Evolutionary conservation across 2,797 vertebrate species (phyloP).

Genomic region (Carduelis carduelis): DNA sequence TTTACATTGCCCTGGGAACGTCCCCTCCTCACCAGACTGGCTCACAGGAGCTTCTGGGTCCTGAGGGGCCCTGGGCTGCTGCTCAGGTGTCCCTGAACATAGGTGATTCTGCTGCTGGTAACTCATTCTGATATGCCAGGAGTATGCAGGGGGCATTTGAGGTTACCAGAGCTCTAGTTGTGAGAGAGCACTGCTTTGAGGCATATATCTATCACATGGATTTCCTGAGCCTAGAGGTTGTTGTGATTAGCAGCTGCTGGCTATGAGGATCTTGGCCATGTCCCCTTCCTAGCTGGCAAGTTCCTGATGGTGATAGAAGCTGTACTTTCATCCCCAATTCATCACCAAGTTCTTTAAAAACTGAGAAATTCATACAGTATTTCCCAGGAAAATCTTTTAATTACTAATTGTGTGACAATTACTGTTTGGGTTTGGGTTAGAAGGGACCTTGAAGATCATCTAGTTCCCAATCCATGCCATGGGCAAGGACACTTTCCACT

Average conservation of each 20-base stretch:
- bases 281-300: background rate
- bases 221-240: background rate
- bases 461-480: background rate
- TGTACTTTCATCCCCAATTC: background rate
- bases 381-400: background rate
- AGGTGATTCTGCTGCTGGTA: background rate
- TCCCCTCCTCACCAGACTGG: background rate
- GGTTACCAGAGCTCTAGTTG: background rate
- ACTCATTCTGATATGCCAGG: background rate
- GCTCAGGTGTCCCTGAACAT: background rate
- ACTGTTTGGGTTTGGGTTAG: background rate
- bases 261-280: background rate
- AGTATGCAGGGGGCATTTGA: background rate
- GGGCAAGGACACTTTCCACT: background rate
- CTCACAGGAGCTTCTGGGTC: background rate
- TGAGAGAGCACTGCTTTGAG: background rate
- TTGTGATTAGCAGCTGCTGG: background rate
- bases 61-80: background rate
- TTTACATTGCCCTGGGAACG: rapidly evolving
- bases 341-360: background rate
- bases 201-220: no score
- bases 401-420: background rate
- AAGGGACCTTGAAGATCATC: background rate
- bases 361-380: background rate
- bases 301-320: background rate